These are phyloP conservation scores for Protobothrops mucrosquamatus DNA, from an alignment of 2,113 vertebrate species.

Conservation along the genomic window DNA sequence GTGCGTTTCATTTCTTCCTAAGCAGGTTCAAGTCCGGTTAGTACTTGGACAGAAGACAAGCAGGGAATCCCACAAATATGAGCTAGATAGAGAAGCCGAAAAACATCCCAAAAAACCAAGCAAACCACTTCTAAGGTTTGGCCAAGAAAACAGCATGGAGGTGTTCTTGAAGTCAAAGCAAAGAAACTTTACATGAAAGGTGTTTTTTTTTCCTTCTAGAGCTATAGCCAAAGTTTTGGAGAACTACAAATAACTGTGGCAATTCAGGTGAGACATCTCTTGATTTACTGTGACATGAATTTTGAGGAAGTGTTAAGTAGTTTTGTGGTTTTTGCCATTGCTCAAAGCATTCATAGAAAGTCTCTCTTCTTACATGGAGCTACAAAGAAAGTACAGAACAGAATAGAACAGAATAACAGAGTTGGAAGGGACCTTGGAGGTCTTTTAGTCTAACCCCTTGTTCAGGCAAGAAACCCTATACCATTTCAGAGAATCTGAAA, in stretches of 20 bases:
- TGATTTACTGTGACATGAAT: background rate
- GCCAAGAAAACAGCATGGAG: background rate
- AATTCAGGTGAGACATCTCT: background rate
- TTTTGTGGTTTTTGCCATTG: background rate
- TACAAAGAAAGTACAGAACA: background rate
- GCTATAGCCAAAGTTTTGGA: background rate
- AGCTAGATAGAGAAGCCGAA: background rate
- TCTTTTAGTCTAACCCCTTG: no score
- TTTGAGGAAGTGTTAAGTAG: background rate
- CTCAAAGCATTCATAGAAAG: background rate
- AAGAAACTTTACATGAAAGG: background rate
- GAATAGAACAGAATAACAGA: no score
- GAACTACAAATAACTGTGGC: background rate
- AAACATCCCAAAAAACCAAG: background rate
- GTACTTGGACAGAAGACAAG: background rate
- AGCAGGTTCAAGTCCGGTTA: background rate
- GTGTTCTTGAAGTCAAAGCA: background rate
- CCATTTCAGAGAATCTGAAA: no score
- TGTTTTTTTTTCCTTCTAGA: background rate
- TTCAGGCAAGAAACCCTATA: no score
- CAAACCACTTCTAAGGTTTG: background rate
- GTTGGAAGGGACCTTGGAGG: no score
- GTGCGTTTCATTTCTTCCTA: background rate
- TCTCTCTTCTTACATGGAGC: background rate
- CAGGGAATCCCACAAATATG: background rate